Base-by-base conservation (phyloP, 2,797 vertebrate genomes). In the Sebastes trivittatus region DNA sequence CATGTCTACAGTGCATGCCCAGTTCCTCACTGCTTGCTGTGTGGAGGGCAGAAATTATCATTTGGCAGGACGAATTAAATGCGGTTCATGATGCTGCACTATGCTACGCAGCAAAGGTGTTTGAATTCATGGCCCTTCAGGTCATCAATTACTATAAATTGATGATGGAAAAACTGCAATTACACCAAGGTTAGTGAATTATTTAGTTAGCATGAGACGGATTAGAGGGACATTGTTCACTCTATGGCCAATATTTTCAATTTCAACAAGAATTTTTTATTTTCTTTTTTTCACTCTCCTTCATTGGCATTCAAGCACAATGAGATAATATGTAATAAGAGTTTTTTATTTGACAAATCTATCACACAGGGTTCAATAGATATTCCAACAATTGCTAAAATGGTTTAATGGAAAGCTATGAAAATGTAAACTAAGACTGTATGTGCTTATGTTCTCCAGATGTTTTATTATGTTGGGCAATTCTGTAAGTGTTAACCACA, bases 131-230 rank as follows among this genome's bases (percentile, higher is more conserved):
- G 58, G 75, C 49, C 78, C 88, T 86, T 88, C 65, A 75, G 87
- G 88, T 92, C 75, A 91, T 89, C 82, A 92, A 82, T 93, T 89
- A 86, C 76, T 86, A 83, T 84, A 84, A 89, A 93, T 90, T 76
- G 88, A 90, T 85, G 77, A 85, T 89, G 84, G 81, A 75, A 84
- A 90, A 89, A 76, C 73, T 81, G 75, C 83, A 90, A 84, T 91
- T 89, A 89, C 67, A 88, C 66, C 73, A 63, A 25, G 42, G 77
- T 38, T 83, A n/a, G 67, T 87, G 76, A 89, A 91, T 90, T 87
- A 86, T 92, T 89, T 82, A 91, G 66, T 25, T 67, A 72, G 77
- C 68, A 71, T 6, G 3, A 65, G 66, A 38, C 38, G 65, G 42
- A 85, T 82, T 82, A 74, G 61, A 67, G 54, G 80, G 65, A 86